Percentiles rank a stretch among this genome's conserved stretches.
phyloP scores from a whole-genome alignment of 2,797 vertebrate genomes.

The Pipistrellus nathusii region DNA sequence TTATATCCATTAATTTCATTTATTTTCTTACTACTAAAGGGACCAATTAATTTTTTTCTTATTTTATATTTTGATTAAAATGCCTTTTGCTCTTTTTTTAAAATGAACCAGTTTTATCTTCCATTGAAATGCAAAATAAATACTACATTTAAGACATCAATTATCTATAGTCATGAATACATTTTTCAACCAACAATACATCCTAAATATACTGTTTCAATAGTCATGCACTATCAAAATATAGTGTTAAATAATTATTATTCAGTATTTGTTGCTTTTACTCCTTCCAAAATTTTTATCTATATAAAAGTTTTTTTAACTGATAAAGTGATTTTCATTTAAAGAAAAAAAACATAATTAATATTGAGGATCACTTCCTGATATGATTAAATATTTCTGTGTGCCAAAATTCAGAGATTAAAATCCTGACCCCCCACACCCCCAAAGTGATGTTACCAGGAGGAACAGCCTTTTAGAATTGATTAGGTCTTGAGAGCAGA shows the following conservation, averaged over 20 bases:
- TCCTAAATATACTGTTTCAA: background rate
- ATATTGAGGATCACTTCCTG: background rate
- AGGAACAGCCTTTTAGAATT: background rate
- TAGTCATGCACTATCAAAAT: background rate
- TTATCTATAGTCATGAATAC: background rate
- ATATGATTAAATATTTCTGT: background rate
- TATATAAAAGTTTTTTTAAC: background rate
- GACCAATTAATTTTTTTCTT: background rate
- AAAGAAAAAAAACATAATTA: background rate
- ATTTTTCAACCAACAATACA: background rate
- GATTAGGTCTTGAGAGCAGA: background rate
- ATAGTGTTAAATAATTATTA: background rate
- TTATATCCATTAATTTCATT: background rate
- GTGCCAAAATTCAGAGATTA: background rate
- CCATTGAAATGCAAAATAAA: background rate
- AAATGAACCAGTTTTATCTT: background rate
- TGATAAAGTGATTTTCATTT: background rate
- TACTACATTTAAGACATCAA: background rate
- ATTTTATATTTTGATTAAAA: conserved; percentile 43
- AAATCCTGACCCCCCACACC: background rate
- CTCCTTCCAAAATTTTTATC: background rate
- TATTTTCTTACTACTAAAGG: background rate
- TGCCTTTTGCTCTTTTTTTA: background rate
- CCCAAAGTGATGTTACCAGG: background rate
- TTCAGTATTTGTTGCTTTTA: conserved; percentile 12